phyloP scores from a whole-genome alignment of 2,888 invertebrate genomes.

The Agriotes lineatus region DNA sequence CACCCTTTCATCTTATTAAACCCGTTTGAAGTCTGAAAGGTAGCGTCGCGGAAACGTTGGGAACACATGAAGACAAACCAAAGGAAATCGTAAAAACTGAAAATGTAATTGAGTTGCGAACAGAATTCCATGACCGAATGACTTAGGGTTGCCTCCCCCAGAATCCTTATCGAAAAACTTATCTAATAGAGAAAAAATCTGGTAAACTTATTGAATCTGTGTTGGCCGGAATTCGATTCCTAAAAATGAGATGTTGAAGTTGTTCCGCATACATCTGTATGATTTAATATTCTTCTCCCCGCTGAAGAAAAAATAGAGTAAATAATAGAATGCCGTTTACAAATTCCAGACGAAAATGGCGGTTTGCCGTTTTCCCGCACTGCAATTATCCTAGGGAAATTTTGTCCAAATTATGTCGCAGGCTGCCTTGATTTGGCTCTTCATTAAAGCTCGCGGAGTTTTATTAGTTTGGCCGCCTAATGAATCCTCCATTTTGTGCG shows the following conservation, averaged over 20 bases:
- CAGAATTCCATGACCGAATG: conserved; percentile 21
- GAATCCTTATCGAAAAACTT: conserved; percentile 12
- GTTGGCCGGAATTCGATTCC: conserved; percentile 6
- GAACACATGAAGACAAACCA: background rate
- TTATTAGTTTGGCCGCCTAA: conserved; percentile 20
- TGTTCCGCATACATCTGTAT: background rate
- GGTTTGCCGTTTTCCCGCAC: too few relatives aligned
- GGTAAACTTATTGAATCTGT: conserved; percentile 5
- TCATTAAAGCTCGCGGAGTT: conserved; percentile 14
- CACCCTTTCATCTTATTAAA: too few relatives aligned
- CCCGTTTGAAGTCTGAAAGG: too few relatives aligned
- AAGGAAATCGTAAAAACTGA: conserved; percentile 15
- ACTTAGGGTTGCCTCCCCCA: conserved; percentile 1
- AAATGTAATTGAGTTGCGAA: conserved; percentile 14
- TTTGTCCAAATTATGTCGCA: conserved; percentile 12
- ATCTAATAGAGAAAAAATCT: conserved; percentile 20
- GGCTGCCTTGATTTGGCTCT: conserved; percentile 10
- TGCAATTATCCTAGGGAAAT: too few relatives aligned
- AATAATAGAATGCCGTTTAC: too few relatives aligned
- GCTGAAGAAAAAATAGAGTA: too few relatives aligned
- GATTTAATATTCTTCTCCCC: too few relatives aligned
- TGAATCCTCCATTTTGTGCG: conserved; percentile 5
- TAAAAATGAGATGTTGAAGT: conserved; percentile 5
- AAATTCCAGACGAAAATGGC: too few relatives aligned
- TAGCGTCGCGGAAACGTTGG: background rate